A percentile compares a stretch with the other conserved stretches of the same genome.
These are phyloP conservation scores for Pachypeltis micranthus DNA, from an alignment of 1,140 invertebrate genomes.

Conservation along the genomic window DNA sequence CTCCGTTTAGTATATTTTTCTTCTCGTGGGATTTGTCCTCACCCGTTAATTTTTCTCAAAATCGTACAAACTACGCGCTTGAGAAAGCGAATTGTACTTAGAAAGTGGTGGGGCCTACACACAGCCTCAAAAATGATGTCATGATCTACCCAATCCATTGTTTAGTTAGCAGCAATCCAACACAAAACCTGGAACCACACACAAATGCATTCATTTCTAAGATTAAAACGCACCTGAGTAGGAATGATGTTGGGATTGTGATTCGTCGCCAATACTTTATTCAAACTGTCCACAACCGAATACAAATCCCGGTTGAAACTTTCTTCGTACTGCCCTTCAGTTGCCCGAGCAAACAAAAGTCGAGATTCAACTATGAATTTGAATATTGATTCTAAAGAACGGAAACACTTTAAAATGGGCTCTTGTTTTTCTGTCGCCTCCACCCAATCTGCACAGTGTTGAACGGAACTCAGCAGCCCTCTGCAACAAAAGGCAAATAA, in stretches of 20 bases:
- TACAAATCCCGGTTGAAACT: conserved; percentile 67
- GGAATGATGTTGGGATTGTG: conserved; percentile 58
- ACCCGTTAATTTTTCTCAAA: too few relatives aligned
- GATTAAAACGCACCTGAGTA: conserved; percentile 50
- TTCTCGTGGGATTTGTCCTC: too few relatives aligned
- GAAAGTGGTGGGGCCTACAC: too few relatives aligned
- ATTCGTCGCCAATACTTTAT: conserved; percentile 53
- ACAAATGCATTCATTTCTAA: too few relatives aligned
- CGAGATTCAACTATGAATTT: conserved; percentile 90
- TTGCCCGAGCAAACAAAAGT: conserved; percentile 73
- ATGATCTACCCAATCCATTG: too few relatives aligned
- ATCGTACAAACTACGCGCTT: too few relatives aligned
- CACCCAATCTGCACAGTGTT: conserved; percentile 84
- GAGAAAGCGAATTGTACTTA: too few relatives aligned
- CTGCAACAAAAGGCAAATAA: conserved; percentile 36
- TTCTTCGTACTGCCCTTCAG: conserved; percentile 76
- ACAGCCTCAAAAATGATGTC: too few relatives aligned
- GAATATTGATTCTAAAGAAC: conserved; percentile 87
- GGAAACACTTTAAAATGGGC: conserved; percentile 78
- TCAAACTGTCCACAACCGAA: conserved; percentile 59
- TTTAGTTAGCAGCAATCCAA: too few relatives aligned
- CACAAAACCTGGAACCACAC: too few relatives aligned
- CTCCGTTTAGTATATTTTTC: too few relatives aligned
- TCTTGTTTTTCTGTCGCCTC: conserved; percentile 71
- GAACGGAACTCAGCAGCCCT: conserved; percentile 74